These are phyloP conservation scores for Petaurus breviceps DNA, from an alignment of 2,113 vertebrate genomes.

Conservation along the genomic window DNA sequence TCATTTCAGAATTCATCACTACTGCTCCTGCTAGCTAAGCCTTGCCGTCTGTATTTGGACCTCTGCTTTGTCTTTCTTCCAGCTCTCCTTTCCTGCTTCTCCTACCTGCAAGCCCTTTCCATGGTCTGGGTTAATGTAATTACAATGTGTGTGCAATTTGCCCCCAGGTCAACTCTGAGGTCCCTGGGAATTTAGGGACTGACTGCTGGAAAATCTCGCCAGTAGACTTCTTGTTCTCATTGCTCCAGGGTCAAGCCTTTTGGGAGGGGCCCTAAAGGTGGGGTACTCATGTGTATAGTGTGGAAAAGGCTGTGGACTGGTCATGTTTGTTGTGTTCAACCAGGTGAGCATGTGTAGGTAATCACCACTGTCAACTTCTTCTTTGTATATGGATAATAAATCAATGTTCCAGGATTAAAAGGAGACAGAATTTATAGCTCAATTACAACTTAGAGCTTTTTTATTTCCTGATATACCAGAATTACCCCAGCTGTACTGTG, in stretches of 20 bases:
- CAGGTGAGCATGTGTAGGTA: neutral
- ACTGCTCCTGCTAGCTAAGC: neutral
- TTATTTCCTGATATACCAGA: neutral
- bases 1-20: neutral
- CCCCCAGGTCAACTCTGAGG: neutral
- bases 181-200: neutral
- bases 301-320: neutral
- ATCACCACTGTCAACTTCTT: neutral
- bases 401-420: neutral
- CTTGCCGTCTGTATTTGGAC: neutral
- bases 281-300: neutral
- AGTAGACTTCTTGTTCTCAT: neutral
- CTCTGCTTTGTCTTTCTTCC: neutral
- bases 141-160: neutral
- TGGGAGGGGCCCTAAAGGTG: neutral
- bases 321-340: too few species aligned
- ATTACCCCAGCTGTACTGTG: neutral
- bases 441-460: neutral
- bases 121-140: neutral
- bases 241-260: neutral
- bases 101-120: neutral
- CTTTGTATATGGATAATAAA: neutral
- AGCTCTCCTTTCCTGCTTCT: neutral
- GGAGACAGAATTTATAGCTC: neutral
- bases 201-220: neutral